Evolutionary conservation across 2,888 invertebrate species (phyloP).

Genomic region (Orthosia cruda): DNA sequence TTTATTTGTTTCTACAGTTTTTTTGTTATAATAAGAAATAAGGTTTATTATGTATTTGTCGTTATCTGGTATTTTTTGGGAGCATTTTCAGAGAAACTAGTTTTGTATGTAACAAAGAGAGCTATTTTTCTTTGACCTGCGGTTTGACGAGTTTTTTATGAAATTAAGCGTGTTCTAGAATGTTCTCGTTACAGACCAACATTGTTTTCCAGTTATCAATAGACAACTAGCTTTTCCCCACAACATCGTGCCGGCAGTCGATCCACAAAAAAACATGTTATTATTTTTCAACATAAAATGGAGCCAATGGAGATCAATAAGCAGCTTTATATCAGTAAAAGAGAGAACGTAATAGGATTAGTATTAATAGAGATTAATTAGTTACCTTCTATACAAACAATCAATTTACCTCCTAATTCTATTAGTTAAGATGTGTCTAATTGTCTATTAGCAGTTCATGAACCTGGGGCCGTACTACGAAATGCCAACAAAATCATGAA

Average conservation of each 20-base stretch:
- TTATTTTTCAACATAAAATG: no score
- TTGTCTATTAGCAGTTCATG: no score
- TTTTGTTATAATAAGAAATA: conserved; percentile 22
- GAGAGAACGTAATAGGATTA: no score
- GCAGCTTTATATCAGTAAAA: no score
- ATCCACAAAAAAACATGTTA: background rate
- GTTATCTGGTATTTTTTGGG: conserved; percentile 3
- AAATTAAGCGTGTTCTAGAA: background rate
- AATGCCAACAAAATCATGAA: no score
- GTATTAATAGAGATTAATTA: no score
- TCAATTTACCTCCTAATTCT: no score
- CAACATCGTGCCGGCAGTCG: no score
- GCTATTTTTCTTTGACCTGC: background rate
- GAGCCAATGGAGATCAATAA: no score
- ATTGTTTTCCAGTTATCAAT: background rate
- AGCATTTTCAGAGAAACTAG: background rate
- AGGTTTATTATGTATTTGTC: conserved; percentile 14
- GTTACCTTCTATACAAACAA: no score
- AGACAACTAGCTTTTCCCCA: background rate
- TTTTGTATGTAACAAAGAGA: background rate
- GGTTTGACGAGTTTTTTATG: background rate
- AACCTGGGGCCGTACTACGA: no score
- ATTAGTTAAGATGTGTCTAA: no score
- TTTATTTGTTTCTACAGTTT: conserved; percentile 19
- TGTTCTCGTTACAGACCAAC: background rate